Evolutionary conservation across 2,113 vertebrate genomes (phyloP).

Genomic region (Alethe diademata): DNA sequence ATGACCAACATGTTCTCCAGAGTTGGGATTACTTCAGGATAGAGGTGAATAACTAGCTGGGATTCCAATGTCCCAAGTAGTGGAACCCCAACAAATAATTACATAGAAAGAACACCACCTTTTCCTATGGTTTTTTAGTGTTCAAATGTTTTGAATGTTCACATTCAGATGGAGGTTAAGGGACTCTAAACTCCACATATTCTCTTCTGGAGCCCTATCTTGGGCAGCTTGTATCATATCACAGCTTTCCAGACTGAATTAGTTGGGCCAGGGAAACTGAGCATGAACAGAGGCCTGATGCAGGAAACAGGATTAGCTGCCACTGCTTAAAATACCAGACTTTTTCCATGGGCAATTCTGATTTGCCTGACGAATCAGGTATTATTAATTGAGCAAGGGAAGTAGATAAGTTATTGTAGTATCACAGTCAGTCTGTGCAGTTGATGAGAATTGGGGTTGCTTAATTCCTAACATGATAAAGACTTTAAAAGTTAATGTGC

Average conservation of each 20-base stretch:
- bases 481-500: constrained; percentile 28
- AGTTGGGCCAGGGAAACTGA: rapidly evolving
- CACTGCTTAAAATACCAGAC: neutral
- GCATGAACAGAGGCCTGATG: rapidly evolving
- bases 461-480: constrained; percentile 37
- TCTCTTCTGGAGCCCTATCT: neutral
- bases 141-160: neutral
- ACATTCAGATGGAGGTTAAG: neutral
- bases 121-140: neutral
- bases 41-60: neutral
- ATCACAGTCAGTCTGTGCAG: neutral
- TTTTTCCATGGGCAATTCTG: neutral
- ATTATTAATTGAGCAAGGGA: neutral
- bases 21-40: neutral
- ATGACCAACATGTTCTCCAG: neutral
- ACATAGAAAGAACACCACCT: rapidly evolving
- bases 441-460: neutral
- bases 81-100: neutral
- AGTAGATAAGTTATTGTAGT: neutral
- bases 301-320: neutral
- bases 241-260: neutral
- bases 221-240: neutral
- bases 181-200: neutral
- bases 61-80: neutral
- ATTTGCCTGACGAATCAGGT: neutral